A percentile compares a stretch with the other conserved stretches of the same genome.
Evolutionary conservation across 2,113 vertebrate genomes (phyloP).

Genomic region (Chamaetylas fuelleborni): DNA sequence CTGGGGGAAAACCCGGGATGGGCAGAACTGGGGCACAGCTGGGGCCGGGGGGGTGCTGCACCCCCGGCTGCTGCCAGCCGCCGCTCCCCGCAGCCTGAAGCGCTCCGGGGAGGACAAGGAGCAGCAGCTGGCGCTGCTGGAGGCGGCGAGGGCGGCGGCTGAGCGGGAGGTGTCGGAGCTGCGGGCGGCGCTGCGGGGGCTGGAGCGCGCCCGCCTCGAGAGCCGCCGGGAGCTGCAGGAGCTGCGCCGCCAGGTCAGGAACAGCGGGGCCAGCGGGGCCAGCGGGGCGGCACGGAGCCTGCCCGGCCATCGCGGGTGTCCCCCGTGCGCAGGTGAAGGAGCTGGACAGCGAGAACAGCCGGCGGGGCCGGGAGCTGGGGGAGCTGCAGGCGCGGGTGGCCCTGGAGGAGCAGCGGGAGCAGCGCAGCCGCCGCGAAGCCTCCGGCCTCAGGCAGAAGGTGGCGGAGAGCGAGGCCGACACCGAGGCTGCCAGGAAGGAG

Average conservation of each 20-base stretch:
- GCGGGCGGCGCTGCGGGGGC: conserved; percentile 82
- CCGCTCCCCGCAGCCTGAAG: conserved; percentile 74
- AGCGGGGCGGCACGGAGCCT: background rate
- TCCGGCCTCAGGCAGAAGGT: conserved; percentile 84
- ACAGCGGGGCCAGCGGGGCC: background rate
- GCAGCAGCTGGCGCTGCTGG: conserved; percentile 80
- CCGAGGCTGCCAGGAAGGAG: conserved; percentile 83
- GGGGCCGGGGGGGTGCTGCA: background rate
- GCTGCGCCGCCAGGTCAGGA: conserved; percentile 81
- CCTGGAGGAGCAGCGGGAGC: conserved; percentile 84
- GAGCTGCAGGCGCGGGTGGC: conserved; percentile 85
- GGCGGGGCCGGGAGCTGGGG: conserved; percentile 78
- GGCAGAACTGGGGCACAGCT: background rate
- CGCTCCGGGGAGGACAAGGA: conserved; percentile 88
- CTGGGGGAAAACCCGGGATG: too few species aligned
- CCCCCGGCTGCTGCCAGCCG: background rate
- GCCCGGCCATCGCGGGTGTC: accelerated
- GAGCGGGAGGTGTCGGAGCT: conserved; percentile 85
- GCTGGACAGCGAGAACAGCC: conserved; percentile 84
- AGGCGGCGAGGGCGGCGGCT: conserved; percentile 76
- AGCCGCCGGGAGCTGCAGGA: conserved; percentile 92
- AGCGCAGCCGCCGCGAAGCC: conserved; percentile 80
- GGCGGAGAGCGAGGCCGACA: conserved; percentile 76
- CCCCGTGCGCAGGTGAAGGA: conserved; percentile 80
- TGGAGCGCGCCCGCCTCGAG: conserved; percentile 85